Base-by-base conservation (phyloP, 2,113 vertebrate species). In the Notarius lentiginosus region DNA sequence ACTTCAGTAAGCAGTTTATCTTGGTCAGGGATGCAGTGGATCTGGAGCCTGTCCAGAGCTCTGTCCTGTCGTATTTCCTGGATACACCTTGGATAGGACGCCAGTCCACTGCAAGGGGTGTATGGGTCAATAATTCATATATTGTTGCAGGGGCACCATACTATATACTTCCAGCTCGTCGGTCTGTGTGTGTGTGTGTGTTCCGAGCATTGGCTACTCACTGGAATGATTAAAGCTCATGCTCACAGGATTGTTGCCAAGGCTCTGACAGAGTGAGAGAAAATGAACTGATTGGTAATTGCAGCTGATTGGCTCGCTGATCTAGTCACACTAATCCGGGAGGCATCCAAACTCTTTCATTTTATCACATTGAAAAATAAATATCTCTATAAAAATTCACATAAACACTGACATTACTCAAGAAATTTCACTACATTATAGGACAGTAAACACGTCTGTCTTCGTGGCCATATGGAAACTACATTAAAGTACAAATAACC, bases 191-290 rank as follows among this genome's bases (percentile, higher is more conserved):
- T 80, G 73, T 79, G 51, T 75, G 79, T 81, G 70, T 88, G 76
- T 85, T 49, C 18, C 14, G 47, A 85, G 72, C 75, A 77, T 86
- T 83, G 84, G 83, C 84, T 84, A 84, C 84, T 89, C 55, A 75
- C 72, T 79, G 68, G 77, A 83, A 77, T 77, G 89, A 88, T 88
- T 86, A 87, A 84, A 86, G 85, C 88, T 77, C 92, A 90, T 89
- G 91, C 92, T 55, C 87, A 90, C 86, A 89, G 92, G 92, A 94
- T 93, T 95, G 94, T 95, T 95, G 94, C 95, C 95, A 95, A 92
- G 95, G 94, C 94, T 94, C 93, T 77, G 70, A 82, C 77, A 84
- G 87, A 86, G 90, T 92, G 87, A 87, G 90, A 92, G 86, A 87
- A 91, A 91, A 91, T 88, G 27, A 92, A 90, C 85, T 91, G 94